Percentiles rank a stretch among this genome's conserved stretches.
Evolutionary conservation across 1,140 invertebrate genomes (phyloP).

Genomic region (Physella acuta): DNA sequence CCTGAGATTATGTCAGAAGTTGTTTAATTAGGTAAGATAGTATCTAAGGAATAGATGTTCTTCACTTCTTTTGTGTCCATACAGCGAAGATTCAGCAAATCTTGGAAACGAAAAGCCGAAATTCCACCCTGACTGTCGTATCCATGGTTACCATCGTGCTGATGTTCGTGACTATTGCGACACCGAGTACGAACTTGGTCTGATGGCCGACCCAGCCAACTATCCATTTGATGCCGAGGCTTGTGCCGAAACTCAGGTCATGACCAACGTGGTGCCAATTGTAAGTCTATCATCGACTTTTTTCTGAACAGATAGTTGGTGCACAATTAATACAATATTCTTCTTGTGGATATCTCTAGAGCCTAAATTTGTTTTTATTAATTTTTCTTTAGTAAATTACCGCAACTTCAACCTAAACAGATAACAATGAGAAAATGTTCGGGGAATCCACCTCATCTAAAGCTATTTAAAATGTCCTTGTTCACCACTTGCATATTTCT

Average conservation of each 20-base stretch:
- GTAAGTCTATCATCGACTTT: slow-evolving; percentile 2
- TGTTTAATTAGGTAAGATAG: too few species aligned
- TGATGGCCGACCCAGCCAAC: slow-evolving; percentile 25
- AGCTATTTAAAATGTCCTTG: too few species aligned
- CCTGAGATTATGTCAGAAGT: too few species aligned
- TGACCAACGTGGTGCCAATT: slow-evolving; percentile 27
- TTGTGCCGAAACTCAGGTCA: slow-evolving; percentile 23
- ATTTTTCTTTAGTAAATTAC: too few species aligned
- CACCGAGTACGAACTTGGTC: slow-evolving; percentile 21
- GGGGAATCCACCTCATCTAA: too few species aligned
- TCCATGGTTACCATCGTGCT: slow-evolving; percentile 25
- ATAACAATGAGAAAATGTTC: too few species aligned
- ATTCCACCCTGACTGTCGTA: slow-evolving; percentile 25
- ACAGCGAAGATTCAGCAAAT: slow-evolving; percentile 1
- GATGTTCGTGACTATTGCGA: slow-evolving; percentile 26
- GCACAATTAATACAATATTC: neutral
- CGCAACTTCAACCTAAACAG: too few species aligned
- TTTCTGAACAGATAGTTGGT: neutral
- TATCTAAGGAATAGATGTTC: too few species aligned
- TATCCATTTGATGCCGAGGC: slow-evolving; percentile 23
- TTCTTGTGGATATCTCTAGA: neutral
- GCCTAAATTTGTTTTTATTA: too few species aligned
- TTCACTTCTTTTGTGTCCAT: too few species aligned
- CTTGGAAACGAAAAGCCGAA: slow-evolving; percentile 18
- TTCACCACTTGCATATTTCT: too few species aligned